Conservation (phyloP, 2,797 vertebrate genomes). For the Macroramphosus scolopax region DNA sequence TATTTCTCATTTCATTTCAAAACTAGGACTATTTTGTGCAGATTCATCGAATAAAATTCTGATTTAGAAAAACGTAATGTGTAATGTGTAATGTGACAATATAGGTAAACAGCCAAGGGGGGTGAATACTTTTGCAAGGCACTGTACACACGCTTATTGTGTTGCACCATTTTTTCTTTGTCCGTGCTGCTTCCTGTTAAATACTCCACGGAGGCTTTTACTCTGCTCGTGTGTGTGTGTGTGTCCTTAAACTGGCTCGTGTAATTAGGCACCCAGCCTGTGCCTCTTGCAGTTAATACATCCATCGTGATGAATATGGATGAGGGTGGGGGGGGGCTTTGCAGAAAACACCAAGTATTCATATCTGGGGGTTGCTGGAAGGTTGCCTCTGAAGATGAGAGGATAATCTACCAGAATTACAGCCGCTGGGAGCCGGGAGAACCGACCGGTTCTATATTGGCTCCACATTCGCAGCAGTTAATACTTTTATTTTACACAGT, state of each 20-base stretch:
- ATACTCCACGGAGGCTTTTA: constrained; percentile 4
- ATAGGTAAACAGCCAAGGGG: too few species aligned
- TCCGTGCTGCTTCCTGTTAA: neutral
- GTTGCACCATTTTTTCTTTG: constrained; percentile 3
- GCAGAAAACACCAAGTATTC: constrained; percentile 22
- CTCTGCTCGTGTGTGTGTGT: constrained; percentile 1
- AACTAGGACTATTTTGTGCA: too few species aligned
- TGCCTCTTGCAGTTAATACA: constrained; percentile 23
- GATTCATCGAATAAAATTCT: too few species aligned
- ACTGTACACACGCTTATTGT: constrained; percentile 12
- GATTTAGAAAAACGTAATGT: too few species aligned
- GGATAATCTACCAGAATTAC: constrained; percentile 22
- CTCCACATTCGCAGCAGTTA: neutral
- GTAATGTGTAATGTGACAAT: too few species aligned
- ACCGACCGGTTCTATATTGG: neutral
- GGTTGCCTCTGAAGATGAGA: constrained; percentile 33
- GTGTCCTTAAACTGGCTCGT: neutral
- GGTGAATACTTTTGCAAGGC: too few species aligned
- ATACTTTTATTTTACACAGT: neutral
- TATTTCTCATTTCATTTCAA: too few species aligned
- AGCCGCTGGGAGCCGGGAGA: constrained; percentile 2
- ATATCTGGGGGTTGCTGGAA: constrained; percentile 17
- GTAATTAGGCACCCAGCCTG: constrained; percentile 33
- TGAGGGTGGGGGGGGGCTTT: constrained; percentile 11
- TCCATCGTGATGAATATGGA: constrained; percentile 44